phyloP scores from a whole-genome alignment of 1,140 invertebrate genomes.

The Brachionus rubens region DNA sequence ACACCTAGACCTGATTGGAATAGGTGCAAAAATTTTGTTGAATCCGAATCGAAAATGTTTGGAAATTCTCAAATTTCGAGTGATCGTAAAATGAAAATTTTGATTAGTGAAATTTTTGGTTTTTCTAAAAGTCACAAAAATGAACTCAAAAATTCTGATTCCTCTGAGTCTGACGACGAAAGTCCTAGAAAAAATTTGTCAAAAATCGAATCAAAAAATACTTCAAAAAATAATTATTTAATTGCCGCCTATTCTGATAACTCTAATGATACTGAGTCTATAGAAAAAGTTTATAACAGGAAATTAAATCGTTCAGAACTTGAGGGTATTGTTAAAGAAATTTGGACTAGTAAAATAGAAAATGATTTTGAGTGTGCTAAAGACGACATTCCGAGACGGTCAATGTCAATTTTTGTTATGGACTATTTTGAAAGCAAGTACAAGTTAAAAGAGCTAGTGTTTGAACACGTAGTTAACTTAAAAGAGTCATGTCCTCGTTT shows the following conservation, averaged over 20 bases:
- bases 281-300: not conserved
- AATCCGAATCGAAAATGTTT: not conserved
- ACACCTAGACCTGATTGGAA: constrained; percentile 19
- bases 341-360: not conserved
- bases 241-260: not conserved
- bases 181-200: no score
- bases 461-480: not conserved
- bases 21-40: not conserved
- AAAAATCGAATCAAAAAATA: not conserved
- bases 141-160: not conserved
- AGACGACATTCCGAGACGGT: not conserved
- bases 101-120: not conserved
- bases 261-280: not conserved
- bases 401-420: not conserved
- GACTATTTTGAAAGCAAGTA: constrained; percentile 4
- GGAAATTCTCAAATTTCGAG: not conserved
- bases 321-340: not conserved
- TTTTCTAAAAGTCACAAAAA: not conserved
- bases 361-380: not conserved
- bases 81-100: not conserved
- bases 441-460: not conserved
- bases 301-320: not conserved
- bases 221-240: not conserved
- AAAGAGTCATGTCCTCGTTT: constrained; percentile 5
- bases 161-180: not conserved